phyloP scores from a whole-genome alignment of 2,888 invertebrate genomes.

The Orthonychiurus folsomi region DNA sequence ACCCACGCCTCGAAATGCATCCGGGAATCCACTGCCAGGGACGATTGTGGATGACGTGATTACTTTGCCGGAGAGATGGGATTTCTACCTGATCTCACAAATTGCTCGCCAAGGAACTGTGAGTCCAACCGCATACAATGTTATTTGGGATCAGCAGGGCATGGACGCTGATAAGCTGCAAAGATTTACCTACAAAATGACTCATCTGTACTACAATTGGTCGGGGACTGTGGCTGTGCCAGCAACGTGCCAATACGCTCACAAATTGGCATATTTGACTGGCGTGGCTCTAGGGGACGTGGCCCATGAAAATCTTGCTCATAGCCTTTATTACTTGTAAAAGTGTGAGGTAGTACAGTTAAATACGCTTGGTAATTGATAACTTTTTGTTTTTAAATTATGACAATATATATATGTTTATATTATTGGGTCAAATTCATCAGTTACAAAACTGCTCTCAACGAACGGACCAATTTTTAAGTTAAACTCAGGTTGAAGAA shows the following conservation, averaged over 20 bases:
- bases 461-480: too few relatives aligned
- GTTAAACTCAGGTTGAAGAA: too few relatives aligned
- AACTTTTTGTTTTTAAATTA: too few relatives aligned
- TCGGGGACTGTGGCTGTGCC: constrained; percentile 50
- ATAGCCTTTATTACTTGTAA: constrained; percentile 6
- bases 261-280: constrained; percentile 49
- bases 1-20: neutral
- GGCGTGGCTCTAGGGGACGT: constrained; percentile 40
- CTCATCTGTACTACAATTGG: constrained; percentile 88
- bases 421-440: too few relatives aligned
- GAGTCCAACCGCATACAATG: constrained; percentile 76
- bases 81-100: constrained; percentile 84
- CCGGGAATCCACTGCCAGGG: constrained; percentile 62
- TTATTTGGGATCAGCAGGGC: constrained; percentile 63
- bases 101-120: constrained; percentile 70
- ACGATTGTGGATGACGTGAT: constrained; percentile 78
- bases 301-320: neutral
- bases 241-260: constrained; percentile 51
- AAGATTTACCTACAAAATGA: constrained; percentile 71
- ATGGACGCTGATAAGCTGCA: constrained; percentile 67
- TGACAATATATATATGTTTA: too few relatives aligned
- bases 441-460: too few relatives aligned
- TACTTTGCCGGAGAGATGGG: constrained; percentile 63
- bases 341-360: too few relatives aligned
- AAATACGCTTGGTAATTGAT: too few relatives aligned